Evolutionary conservation across 2,888 invertebrate genomes (phyloP).

Genomic region (Ennomos fuscantarius): DNA sequence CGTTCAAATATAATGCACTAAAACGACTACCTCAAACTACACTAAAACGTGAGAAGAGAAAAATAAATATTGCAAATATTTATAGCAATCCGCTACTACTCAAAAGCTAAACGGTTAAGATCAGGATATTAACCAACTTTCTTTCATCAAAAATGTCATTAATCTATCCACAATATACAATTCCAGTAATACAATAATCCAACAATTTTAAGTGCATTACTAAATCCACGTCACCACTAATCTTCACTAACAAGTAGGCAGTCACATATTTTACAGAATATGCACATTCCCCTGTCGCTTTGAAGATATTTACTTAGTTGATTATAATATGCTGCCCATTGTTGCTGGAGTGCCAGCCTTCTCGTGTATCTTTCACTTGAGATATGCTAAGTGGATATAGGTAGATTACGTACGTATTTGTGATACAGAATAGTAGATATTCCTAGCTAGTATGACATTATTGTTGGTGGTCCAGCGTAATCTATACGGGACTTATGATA

Average conservation of each 20-base stretch:
- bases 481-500: too few relatives aligned
- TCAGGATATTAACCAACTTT: too few relatives aligned
- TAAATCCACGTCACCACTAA: constrained; percentile 12
- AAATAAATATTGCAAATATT: neutral
- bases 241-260: constrained; percentile 23
- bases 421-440: too few relatives aligned
- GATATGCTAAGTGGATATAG: constrained; percentile 1
- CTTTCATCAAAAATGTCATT: too few relatives aligned
- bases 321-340: constrained; percentile 26
- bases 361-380: constrained; percentile 14
- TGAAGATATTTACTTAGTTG: constrained; percentile 21
- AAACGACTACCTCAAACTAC: too few relatives aligned
- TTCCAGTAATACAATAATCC: neutral
- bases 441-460: too few relatives aligned
- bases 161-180: too few relatives aligned
- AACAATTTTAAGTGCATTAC: constrained; percentile 1
- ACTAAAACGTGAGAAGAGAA: too few relatives aligned
- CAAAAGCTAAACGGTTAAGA: neutral
- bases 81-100: neutral
- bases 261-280: constrained; percentile 10
- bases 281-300: constrained; percentile 24
- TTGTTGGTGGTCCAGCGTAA: too few relatives aligned
- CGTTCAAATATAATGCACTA: too few relatives aligned
- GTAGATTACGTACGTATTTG: neutral
- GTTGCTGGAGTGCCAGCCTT: constrained; percentile 15